These are phyloP conservation scores for Acronicta aceris DNA, from an alignment of 2,888 invertebrate species.

Conservation along the genomic window DNA sequence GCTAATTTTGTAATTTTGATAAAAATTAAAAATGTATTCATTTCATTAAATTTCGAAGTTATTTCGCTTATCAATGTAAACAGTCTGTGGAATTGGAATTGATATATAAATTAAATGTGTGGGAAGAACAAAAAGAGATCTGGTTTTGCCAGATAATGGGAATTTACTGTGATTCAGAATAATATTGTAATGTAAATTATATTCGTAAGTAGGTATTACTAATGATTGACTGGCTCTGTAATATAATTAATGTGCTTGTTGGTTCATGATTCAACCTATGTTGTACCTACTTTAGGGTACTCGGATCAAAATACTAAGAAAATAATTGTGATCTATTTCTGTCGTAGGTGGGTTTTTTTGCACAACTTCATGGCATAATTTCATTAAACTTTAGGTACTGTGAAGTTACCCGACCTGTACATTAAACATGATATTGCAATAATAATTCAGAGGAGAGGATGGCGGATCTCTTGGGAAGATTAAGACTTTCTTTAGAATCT, in stretches of 20 bases:
- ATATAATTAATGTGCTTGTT: too few relatives aligned
- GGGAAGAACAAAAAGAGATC: conserved; percentile 21
- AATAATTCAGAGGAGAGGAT: too few relatives aligned
- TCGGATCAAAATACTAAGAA: background rate
- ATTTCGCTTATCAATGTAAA: background rate
- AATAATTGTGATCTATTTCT: background rate
- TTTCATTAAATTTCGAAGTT: background rate
- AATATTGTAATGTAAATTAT: conserved; percentile 5
- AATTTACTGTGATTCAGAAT: conserved; percentile 29
- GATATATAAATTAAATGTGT: conserved; percentile 1
- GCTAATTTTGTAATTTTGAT: too few relatives aligned
- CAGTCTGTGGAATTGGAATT: background rate
- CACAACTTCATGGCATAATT: too few relatives aligned
- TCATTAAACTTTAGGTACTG: too few relatives aligned
- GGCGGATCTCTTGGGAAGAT: too few relatives aligned
- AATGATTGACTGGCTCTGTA: conserved; percentile 6
- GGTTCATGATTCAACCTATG: background rate
- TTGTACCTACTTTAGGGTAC: too few relatives aligned
- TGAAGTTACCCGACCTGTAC: too few relatives aligned
- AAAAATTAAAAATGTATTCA: too few relatives aligned
- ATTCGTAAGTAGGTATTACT: background rate
- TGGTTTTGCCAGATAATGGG: conserved; percentile 29
- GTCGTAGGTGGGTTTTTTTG: too few relatives aligned
- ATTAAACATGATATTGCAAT: too few relatives aligned
- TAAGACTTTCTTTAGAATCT: too few relatives aligned